Base-by-base conservation (phyloP, 1,140 invertebrate genomes). In the Scaptomyza hsui region DNA sequence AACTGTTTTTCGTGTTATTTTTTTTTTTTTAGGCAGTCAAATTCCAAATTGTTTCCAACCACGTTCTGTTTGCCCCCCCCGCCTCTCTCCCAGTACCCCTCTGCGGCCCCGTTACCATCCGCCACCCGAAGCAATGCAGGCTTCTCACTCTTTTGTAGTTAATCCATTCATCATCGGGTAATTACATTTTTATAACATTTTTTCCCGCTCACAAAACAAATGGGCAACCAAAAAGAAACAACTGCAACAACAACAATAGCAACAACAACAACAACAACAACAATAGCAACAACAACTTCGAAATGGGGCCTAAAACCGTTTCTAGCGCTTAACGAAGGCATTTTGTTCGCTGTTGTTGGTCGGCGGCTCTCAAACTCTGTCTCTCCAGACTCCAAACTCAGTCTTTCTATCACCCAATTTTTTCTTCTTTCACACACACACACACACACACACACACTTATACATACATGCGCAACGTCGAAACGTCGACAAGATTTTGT, bases 151-250 rank as follows among this genome's bases (percentile, higher is more conserved):
- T 88, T 82, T 85, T 89, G 82, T 88, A 78, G 82, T 89, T 88
- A 88, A 88, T 88, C 85, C 83, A 89, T 89, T 89, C 83, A 89
- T 89, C 83, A 89, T 89, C 83, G 78, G 85, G 83, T 86, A 89
- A 89, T 89, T 89, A 89, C 83, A 89, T 89, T 89, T 88, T 89
- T 89, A 89, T 88, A 88, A 88, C 83, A 88, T 88, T 86, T 86
- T 89, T 88, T 75, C 70, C 63, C 74, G 78, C 78, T 86, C 69
- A 86, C 78, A 86, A 82, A 81, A 86, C 75, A 86, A 88, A 85
- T 86, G 41, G 81, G 73, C 64, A 85, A 56, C 76, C 72, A 64
- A 74, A 80, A 80, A 70, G 59, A 72, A 72, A 72, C 62, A 70
- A 70, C 67, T 70, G 60, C 51, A 57, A 56, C 48, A 77, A 45